Conservation (phyloP, 2,113 vertebrate species). For the Agapornis roseicollis region DNA sequence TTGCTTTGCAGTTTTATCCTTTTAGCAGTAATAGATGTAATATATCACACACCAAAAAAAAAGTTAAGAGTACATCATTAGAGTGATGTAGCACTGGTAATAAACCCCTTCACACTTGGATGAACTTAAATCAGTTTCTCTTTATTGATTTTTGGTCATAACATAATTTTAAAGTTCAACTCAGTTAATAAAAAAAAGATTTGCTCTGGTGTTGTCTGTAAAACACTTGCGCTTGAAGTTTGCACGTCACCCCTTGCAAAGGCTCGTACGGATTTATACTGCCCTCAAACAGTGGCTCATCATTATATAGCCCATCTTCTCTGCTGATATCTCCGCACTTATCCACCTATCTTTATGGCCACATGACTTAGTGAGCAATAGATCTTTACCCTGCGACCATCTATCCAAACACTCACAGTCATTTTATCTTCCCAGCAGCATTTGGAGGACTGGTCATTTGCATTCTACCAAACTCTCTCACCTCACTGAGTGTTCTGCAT, state of each 20-base stretch:
- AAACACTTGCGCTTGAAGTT: slow-evolving; percentile 71
- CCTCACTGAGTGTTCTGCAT: rapidly evolving
- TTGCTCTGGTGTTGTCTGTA: slow-evolving; percentile 69
- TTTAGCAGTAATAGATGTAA: slow-evolving; percentile 87
- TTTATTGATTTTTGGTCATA: slow-evolving; percentile 89
- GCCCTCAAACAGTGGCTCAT: slow-evolving; percentile 14
- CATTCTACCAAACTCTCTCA: neutral
- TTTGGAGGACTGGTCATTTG: neutral
- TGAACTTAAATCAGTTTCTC: slow-evolving; percentile 90
- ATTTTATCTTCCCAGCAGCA: neutral
- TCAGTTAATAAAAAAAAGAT: slow-evolving; percentile 87
- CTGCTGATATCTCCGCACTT: neutral
- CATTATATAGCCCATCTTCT: slow-evolving; percentile 17
- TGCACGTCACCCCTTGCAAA: slow-evolving; percentile 59
- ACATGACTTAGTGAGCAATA: neutral
- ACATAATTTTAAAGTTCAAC: slow-evolving; percentile 90
- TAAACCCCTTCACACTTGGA: slow-evolving; percentile 86
- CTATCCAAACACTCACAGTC: neutral
- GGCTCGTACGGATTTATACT: slow-evolving; percentile 28
- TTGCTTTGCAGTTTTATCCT: slow-evolving; percentile 85
- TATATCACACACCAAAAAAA: slow-evolving; percentile 83
- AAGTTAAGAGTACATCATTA: slow-evolving; percentile 89
- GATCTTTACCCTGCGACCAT: neutral
- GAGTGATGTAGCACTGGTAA: slow-evolving; percentile 85
- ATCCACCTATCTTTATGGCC: slow-evolving; percentile 39